Percentiles rank a stretch among this genome's conserved stretches.
These are phyloP conservation scores for Chaunax sp. DNA, from an alignment of 2,797 vertebrate genomes.

Conservation along the genomic window DNA sequence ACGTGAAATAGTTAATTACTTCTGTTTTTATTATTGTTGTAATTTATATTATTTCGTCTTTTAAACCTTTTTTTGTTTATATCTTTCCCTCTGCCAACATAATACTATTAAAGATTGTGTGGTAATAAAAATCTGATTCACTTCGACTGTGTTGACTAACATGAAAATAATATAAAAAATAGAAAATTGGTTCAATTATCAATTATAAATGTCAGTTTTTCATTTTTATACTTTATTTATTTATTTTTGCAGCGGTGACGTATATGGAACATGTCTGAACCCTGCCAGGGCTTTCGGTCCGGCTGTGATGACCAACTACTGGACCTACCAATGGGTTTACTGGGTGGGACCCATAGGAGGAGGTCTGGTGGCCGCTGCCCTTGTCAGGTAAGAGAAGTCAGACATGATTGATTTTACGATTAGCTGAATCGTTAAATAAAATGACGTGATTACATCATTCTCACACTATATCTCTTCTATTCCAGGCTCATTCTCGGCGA, in stretches of 20 bases:
- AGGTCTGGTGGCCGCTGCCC: slow-evolving; percentile 75
- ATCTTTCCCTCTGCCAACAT: no score
- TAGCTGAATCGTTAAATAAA: background rate
- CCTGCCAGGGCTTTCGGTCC: slow-evolving; percentile 91
- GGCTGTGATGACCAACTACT: slow-evolving; percentile 83
- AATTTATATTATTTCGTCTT: no score
- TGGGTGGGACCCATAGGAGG: slow-evolving; percentile 88
- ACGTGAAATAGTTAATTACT: no score
- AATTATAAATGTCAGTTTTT: no score
- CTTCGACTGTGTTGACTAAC: no score
- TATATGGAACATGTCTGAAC: slow-evolving; percentile 92
- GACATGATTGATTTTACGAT: slow-evolving; percentile 16
- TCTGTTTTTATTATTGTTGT: no score
- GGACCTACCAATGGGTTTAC: slow-evolving; percentile 92
- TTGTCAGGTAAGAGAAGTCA: slow-evolving; percentile 66
- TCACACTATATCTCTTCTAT: background rate
- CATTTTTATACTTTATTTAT: no score
- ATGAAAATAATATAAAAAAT: background rate
- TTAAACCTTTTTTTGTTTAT: no score
- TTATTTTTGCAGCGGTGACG: slow-evolving; percentile 72
- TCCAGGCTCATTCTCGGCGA: slow-evolving; percentile 81
- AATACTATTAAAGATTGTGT: no score
- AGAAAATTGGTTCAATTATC: background rate
- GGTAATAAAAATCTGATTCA: no score
- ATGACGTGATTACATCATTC: background rate